Evolutionary conservation across 2,888 invertebrate species (phyloP).

Genomic region (Troglohyphantes excavatus): DNA sequence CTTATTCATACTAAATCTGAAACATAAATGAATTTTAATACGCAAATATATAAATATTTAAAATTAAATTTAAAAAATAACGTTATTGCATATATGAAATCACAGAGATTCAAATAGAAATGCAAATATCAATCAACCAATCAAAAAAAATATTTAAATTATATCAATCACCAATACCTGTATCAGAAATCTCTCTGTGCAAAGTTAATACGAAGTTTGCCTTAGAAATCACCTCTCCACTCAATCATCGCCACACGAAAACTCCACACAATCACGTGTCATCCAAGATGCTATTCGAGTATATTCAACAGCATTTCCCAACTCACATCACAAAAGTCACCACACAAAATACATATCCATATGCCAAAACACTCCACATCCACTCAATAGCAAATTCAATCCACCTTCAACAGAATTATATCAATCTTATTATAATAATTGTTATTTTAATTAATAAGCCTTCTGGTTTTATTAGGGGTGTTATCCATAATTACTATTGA

Average conservation of each 20-base stretch:
- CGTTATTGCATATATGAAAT: too few relatives aligned
- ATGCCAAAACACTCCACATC: background rate
- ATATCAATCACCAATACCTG: conserved; percentile 27
- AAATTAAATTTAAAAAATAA: too few relatives aligned
- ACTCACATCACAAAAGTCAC: background rate
- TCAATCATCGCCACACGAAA: conserved; percentile 11
- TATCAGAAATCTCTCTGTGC: conserved; percentile 3
- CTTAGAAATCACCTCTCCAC: background rate
- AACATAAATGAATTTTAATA: too few relatives aligned
- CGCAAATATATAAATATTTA: too few relatives aligned
- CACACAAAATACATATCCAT: conserved; percentile 31
- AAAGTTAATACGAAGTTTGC: background rate
- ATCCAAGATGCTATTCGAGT: background rate
- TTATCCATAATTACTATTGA: too few relatives aligned
- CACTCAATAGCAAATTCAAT: too few relatives aligned
- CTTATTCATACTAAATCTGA: too few relatives aligned
- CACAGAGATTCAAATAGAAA: too few relatives aligned
- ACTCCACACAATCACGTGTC: conserved; percentile 19
- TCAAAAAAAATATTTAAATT: too few relatives aligned
- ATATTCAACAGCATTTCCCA: background rate
- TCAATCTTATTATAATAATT: background rate
- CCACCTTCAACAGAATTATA: too few relatives aligned
- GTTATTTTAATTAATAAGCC: background rate
- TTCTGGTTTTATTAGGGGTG: background rate
- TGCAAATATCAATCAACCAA: too few relatives aligned